Evolutionary conservation across 2,113 vertebrate genomes (phyloP).

Genomic region (Pungitius pungitius): DNA sequence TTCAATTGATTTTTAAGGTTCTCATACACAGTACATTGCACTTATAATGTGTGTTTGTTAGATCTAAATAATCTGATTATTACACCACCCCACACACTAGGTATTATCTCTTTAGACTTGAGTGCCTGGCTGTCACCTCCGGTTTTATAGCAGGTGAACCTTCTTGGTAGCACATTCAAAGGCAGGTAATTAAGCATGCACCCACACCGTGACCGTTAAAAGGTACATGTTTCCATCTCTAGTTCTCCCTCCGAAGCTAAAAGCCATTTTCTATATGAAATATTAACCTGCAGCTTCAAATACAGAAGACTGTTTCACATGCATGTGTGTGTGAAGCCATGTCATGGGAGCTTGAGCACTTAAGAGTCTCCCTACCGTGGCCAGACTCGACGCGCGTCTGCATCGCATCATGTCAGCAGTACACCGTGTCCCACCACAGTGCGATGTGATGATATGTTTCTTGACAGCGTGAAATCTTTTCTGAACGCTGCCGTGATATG

Average conservation of each 20-base stretch:
- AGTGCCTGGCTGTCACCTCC: conserved; percentile 11
- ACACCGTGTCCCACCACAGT: conserved; percentile 47
- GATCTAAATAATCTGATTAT: conserved; percentile 2
- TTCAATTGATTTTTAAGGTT: conserved; percentile 15
- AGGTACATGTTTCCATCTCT: conserved; percentile 44
- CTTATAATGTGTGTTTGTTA: neutral
- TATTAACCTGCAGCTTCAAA: conserved; percentile 65
- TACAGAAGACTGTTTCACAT: conserved; percentile 49
- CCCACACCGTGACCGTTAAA: conserved; percentile 45
- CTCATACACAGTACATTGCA: neutral
- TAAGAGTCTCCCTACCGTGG: neutral
- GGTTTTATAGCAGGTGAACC: conserved; percentile 1
- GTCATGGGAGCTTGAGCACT: conserved; percentile 27
- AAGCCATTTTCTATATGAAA: conserved; percentile 66
- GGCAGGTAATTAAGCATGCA: conserved; percentile 37
- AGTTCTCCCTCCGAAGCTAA: conserved; percentile 21
- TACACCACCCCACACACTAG: neutral
- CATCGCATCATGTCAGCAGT: conserved; percentile 10
- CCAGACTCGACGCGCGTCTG: neutral
- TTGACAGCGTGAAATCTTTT: conserved; percentile 16
- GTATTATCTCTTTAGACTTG: conserved; percentile 5
- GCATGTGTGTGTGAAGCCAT: neutral
- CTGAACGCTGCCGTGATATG: conserved; percentile 15
- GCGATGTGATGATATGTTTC: conserved; percentile 9
- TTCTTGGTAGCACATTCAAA: conserved; percentile 6